These are phyloP conservation scores for Chiroxiphia lanceolata DNA, from an alignment of 2,797 vertebrate species.

Conservation along the genomic window DNA sequence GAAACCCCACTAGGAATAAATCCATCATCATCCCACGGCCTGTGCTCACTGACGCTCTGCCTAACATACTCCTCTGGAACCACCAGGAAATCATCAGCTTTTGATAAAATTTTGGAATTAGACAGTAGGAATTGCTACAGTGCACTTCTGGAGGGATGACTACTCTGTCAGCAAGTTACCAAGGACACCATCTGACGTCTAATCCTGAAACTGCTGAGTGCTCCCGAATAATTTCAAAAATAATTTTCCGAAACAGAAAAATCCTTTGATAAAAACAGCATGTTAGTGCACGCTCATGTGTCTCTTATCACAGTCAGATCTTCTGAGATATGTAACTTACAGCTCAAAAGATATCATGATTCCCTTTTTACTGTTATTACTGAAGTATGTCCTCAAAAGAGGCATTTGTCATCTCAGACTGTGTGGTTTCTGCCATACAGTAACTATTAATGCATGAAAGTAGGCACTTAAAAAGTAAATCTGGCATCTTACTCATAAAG, in stretches of 20 bases:
- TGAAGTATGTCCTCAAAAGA: neutral
- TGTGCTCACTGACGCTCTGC: neutral
- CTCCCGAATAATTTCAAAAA: neutral
- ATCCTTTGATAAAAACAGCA: conserved; percentile 16
- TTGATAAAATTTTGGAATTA: neutral
- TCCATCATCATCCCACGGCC: neutral
- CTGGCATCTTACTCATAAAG: neutral
- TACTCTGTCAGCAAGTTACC: neutral
- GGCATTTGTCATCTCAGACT: neutral
- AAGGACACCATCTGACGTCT: neutral
- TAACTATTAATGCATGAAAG: neutral
- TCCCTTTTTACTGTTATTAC: neutral
- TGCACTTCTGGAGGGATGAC: neutral
- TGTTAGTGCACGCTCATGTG: neutral
- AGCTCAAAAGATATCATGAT: neutral
- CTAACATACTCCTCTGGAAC: neutral
- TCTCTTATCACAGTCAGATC: neutral
- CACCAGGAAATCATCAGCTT: neutral
- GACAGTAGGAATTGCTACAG: neutral
- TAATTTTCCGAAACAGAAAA: conserved; percentile 21
- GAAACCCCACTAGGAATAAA: conserved; percentile 6
- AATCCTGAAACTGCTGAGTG: neutral
- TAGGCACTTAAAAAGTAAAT: neutral
- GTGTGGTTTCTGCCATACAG: neutral
- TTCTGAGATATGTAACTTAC: neutral